Evolutionary conservation across 2,113 vertebrate genomes (phyloP).

Genomic region (Microtus richardsoni): DNA sequence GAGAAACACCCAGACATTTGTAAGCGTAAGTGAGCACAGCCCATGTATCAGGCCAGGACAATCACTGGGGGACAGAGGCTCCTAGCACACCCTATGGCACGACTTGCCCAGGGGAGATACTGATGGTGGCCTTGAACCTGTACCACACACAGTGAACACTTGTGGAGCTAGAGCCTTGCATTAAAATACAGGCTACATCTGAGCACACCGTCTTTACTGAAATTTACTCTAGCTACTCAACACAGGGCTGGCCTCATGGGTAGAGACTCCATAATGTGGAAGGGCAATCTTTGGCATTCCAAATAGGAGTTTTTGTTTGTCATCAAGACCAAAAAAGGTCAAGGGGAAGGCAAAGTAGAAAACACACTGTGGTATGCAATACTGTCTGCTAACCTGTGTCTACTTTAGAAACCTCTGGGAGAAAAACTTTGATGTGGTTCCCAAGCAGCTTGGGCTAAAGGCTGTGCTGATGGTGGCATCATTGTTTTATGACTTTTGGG

Average conservation of each 20-base stretch:
- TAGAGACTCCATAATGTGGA: background rate
- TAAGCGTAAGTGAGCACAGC: background rate
- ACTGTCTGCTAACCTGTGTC: background rate
- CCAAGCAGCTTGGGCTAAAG: background rate
- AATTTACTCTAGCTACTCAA: background rate
- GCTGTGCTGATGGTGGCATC: background rate
- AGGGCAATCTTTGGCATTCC: background rate
- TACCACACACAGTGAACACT: rapidly evolving
- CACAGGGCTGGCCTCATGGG: background rate
- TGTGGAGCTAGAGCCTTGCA: background rate
- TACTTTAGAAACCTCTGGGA: background rate
- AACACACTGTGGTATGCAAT: background rate
- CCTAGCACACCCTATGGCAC: rapidly evolving
- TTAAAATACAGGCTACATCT: background rate
- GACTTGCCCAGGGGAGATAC: background rate
- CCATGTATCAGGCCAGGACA: no score
- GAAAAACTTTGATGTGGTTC: background rate
- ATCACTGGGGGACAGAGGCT: background rate
- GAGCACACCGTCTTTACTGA: background rate
- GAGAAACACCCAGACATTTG: background rate
- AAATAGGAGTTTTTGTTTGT: background rate
- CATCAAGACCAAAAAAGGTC: background rate
- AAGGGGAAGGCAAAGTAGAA: rapidly evolving
- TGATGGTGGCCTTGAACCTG: background rate
- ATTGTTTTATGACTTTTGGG: background rate